Conservation (phyloP, 2,113 vertebrate genomes). For the Malurus melanocephalus region DNA sequence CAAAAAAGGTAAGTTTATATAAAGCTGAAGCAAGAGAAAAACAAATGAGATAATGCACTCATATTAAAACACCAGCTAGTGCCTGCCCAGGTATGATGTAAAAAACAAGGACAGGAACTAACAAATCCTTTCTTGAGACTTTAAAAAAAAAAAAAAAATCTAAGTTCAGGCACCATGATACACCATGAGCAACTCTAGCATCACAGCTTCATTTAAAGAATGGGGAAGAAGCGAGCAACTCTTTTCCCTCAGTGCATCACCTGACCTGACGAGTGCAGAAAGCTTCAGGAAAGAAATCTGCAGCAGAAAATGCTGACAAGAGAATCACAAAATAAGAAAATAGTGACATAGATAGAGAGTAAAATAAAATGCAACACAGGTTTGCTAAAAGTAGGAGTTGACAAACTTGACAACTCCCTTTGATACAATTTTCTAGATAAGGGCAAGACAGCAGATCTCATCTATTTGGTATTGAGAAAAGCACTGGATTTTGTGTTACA, state of each 20-base stretch:
- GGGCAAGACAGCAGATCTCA: neutral
- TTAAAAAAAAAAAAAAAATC: neutral
- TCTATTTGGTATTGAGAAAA: neutral
- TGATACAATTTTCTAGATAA: constrained; percentile 18
- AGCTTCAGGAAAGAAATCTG: neutral
- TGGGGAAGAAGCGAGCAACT: neutral
- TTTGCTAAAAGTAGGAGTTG: constrained; percentile 32
- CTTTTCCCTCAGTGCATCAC: neutral
- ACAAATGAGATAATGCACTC: neutral
- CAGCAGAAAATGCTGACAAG: constrained; percentile 4
- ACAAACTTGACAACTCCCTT: constrained; percentile 44
- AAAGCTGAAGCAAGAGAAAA: neutral
- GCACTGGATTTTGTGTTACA: neutral
- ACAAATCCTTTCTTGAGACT: neutral
- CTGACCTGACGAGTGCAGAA: neutral
- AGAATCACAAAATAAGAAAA: neutral
- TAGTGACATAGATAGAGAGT: neutral
- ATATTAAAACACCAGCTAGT: neutral
- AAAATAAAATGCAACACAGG: constrained; percentile 36
- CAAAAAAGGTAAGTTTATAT: neutral
- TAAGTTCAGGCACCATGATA: neutral
- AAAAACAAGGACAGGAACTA: neutral
- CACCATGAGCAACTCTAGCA: neutral
- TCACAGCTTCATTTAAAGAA: neutral
- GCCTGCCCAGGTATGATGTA: neutral